Evolutionary conservation across 30 jellyfish, hydroid and myxozoan genomes (phyloP), one percentile per base, ranked within the genome.

Genomic region (Hydractinia symbiolongicarpus): DNA sequence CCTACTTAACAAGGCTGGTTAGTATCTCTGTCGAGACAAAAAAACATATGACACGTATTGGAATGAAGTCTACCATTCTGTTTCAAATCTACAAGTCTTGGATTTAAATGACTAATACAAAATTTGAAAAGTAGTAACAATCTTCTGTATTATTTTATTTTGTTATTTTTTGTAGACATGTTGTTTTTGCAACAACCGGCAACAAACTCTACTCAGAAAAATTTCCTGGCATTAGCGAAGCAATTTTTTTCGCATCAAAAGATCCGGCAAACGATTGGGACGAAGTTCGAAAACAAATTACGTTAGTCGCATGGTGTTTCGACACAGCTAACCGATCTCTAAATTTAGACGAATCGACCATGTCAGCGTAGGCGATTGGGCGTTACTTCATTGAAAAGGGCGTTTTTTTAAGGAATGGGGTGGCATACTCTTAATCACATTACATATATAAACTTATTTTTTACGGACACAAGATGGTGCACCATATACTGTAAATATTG

Each of bases 141-240:
- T 16, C 15, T 16, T 11, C 69, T 13, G 3, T 58, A 16, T 11
- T 11, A 13, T 13, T 58, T 58, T 64, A 13, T 6, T 7, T 44
- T 64, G 0, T 64, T 7, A n/a, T 21, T 21, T 8, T 15, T 58
- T 78, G 17, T 61, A 90, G 97, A 53, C 95, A 91, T 71, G 98
- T 83, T 20, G 93, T 91, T 7, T 84, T 73, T 54, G 91, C 95
- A 9, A 83, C 94, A 11, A 21, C 90, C 53, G 54, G 86, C n/a
- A 20, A 67, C 50, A 71, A 21, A 57, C 54, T 86, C 85, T 70
- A 58, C 49, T 6, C 62, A 50, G 95, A 88, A 44, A 91, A 91
- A 69, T 91, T 91, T 72, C 75, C 95, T 3, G 96, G 86, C 21
- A 80, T 91, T 10, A 89, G 95, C 19, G 95, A 86, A 54, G 96